Evolutionary conservation across 1,140 invertebrate species (phyloP).

Genomic region (Lutraria rhynchaena): DNA sequence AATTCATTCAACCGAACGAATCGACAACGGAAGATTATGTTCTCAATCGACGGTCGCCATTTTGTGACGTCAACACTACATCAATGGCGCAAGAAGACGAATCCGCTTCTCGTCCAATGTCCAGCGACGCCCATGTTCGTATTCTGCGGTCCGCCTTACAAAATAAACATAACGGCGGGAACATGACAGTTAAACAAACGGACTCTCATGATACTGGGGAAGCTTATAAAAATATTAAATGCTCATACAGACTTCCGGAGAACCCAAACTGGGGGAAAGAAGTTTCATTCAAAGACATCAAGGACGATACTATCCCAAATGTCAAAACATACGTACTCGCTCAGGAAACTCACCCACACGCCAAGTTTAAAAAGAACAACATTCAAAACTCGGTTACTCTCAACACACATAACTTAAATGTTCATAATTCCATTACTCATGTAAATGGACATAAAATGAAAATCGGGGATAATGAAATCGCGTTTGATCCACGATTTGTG

Average conservation of each 20-base stretch:
- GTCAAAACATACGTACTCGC: conserved; percentile 57
- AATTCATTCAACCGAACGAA: conserved; percentile 59
- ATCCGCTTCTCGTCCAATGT: conserved; percentile 12
- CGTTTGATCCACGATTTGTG: conserved; percentile 48
- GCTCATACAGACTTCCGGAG: conserved; percentile 56
- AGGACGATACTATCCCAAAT: conserved; percentile 52
- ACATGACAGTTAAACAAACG: conserved; percentile 24
- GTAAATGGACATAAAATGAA: conserved; percentile 44
- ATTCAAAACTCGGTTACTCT: conserved; percentile 48
- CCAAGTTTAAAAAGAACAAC: conserved; percentile 51
- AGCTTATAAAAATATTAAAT: conserved; percentile 53
- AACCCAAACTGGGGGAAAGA: conserved; percentile 56
- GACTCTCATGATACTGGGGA: conserved; percentile 37
- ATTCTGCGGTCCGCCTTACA: conserved; percentile 44
- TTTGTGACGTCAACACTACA: conserved; percentile 22
- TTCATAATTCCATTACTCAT: conserved; percentile 55
- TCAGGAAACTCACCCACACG: conserved; percentile 33
- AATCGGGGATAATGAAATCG: conserved; percentile 34
- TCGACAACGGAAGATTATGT: conserved; percentile 56
- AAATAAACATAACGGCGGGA: conserved; percentile 41
- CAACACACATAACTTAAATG: conserved; percentile 54
- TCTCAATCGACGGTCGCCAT: conserved; percentile 38
- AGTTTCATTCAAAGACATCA: conserved; percentile 55
- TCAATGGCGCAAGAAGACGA: neutral
- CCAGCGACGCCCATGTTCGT: conserved; percentile 36